Base-by-base conservation (phyloP, 2,888 invertebrate species). In the Neoascia interrupta region DNA sequence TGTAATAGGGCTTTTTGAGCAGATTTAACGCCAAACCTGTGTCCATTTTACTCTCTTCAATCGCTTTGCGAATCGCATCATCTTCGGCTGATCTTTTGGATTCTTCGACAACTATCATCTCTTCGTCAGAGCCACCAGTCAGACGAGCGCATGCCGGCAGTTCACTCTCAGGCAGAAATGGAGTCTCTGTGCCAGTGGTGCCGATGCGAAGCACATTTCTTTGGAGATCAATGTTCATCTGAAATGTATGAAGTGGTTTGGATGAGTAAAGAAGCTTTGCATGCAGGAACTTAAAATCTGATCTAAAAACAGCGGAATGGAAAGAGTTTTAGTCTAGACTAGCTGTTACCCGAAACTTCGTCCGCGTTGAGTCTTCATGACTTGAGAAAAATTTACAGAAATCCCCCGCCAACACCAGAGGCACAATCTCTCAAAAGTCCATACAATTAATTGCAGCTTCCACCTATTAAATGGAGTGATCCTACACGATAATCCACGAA, bases 151-250 rank as follows among this genome's bases (percentile, higher is more conserved):
- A 95, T 72, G 94, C 94, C 0, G 96, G 96, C 70, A 94, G 88
- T 81, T 94, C 91, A 75, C 88, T 86, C 82, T 87, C 89, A 2
- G 94, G 91, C 82, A 99, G 90, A 89, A 99, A 99, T 0, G 91
- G 89, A 0, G 98, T 98, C 87, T 95, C 95, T 0, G 96, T 96
- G 26, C 96, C 96, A 0, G 98, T 98, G 0, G 98, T 98, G 31
- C 98, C 98, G 84, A 99, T 98, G 81, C 92, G 92, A 26, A 99
- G 90, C 2, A 96, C 92, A 88, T 97, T 98, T 45, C 92, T 91
- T 86, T 95, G 95, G 83, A 99, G 90, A 88, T 99, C 98, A 83
- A 98, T 97, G 83, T 94, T 94, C 88, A 98, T 98, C 93, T 95
- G 84, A 13, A 69, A 37, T 0, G n/a, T n/a, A 31, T 3, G 4